Evolutionary conservation across 2,888 invertebrate genomes (phyloP).

Genomic region (Pegoplata infirma): DNA sequence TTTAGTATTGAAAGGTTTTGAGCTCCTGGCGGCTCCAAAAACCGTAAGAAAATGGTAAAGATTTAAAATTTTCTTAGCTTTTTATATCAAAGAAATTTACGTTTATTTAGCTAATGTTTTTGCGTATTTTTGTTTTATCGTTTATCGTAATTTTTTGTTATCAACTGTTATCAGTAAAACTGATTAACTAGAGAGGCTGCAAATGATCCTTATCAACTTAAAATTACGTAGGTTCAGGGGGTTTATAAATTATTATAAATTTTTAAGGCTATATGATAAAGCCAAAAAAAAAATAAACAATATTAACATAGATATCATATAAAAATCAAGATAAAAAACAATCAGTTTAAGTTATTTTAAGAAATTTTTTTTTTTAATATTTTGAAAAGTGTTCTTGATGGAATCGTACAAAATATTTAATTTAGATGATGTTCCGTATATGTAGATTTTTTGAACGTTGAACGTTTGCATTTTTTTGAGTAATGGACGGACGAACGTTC

Average conservation of each 20-base stretch:
- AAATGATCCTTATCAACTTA: conserved; percentile 58
- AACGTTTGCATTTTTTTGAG: too few species aligned
- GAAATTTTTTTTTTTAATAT: background rate
- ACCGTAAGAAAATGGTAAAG: conserved; percentile 61
- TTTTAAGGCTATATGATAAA: conserved; percentile 25
- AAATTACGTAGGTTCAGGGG: conserved; percentile 36
- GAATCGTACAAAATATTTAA: background rate
- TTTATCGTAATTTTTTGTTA: conserved; percentile 6
- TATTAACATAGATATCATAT: background rate
- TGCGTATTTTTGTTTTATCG: conserved; percentile 15
- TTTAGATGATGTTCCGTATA: too few species aligned
- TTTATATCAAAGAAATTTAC: conserved; percentile 50
- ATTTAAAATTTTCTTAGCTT: conserved; percentile 29
- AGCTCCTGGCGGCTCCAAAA: conserved; percentile 64
- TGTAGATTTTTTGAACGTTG: too few species aligned
- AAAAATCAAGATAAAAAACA: conserved; percentile 6
- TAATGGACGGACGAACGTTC: too few species aligned
- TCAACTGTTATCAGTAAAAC: too few species aligned
- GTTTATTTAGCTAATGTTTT: conserved; percentile 19
- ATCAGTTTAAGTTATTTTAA: background rate
- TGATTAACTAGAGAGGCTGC: conserved; percentile 59
- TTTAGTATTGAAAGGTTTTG: conserved; percentile 44
- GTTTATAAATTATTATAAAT: conserved; percentile 44
- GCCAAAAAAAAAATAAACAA: too few species aligned
- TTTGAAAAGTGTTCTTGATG: background rate